phyloP scores from a whole-genome alignment of 2,888 invertebrate species.

The Apodemia hepburni region DNA sequence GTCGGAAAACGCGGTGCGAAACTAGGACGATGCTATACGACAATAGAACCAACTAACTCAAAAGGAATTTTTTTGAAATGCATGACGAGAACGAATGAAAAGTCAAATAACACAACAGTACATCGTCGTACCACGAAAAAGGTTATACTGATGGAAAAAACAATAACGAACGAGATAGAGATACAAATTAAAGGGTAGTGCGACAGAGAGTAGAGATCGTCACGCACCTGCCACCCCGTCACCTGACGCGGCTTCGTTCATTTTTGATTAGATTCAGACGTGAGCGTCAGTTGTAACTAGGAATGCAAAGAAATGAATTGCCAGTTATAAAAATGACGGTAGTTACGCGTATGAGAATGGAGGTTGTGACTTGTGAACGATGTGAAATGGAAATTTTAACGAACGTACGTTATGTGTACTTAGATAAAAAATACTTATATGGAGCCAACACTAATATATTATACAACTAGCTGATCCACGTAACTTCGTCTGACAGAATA shows the following conservation, averaged over 20 bases:
- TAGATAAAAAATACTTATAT: too few species aligned
- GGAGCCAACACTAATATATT: too few species aligned
- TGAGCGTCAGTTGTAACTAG: slow-evolving; percentile 58
- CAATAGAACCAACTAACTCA: slow-evolving; percentile 48
- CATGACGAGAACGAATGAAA: slow-evolving; percentile 51
- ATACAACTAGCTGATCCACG: too few species aligned
- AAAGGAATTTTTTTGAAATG: slow-evolving; percentile 59
- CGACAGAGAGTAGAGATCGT: slow-evolving; percentile 55
- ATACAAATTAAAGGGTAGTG: slow-evolving; percentile 40
- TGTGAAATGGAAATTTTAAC: slow-evolving; percentile 3
- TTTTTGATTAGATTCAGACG: slow-evolving; percentile 72
- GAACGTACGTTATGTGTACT: neutral
- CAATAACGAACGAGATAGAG: slow-evolving; percentile 48
- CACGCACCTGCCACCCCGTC: slow-evolving; percentile 66
- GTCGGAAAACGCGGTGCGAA: slow-evolving; percentile 38
- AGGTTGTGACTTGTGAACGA: neutral
- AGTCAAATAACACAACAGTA: slow-evolving; percentile 45
- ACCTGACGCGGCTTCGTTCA: slow-evolving; percentile 64
- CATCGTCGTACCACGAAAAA: slow-evolving; percentile 51
- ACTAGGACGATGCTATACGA: slow-evolving; percentile 51
- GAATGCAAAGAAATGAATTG: slow-evolving; percentile 37
- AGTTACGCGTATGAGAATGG: slow-evolving; percentile 2
- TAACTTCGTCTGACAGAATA: too few species aligned
- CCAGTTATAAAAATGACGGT: slow-evolving; percentile 22
- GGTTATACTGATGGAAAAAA: slow-evolving; percentile 55